Percentiles rank a stretch among this genome's conserved stretches.
phyloP scores from a whole-genome alignment of 2,113 vertebrate genomes.

The Dolichotis patagonum region DNA sequence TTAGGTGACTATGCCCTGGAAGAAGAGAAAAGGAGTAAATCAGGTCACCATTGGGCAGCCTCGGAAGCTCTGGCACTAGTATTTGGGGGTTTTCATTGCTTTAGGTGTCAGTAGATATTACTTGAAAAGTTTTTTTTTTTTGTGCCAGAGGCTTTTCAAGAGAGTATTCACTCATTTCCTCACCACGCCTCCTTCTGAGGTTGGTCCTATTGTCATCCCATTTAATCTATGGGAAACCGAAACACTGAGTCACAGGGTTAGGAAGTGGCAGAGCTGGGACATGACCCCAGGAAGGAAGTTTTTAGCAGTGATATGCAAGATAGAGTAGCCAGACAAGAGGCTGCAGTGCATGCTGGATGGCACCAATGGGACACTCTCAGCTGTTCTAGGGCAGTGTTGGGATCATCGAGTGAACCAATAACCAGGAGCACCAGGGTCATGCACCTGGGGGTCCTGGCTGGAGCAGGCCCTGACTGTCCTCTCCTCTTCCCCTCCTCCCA shows the following conservation, averaged over 20 bases:
- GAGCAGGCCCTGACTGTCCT: constrained; percentile 38
- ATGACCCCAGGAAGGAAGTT: not conserved
- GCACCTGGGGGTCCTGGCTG: not conserved
- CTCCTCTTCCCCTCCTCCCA: constrained; percentile 79
- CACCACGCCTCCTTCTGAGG: not conserved
- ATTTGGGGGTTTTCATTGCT: not conserved
- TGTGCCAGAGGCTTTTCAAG: not conserved
- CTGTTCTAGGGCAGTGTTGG: fast-evolving
- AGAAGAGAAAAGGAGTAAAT: not conserved
- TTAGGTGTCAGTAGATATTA: not conserved
- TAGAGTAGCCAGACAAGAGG: not conserved
- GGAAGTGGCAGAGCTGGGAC: not conserved
- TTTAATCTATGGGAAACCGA: not conserved
- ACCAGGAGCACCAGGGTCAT: not conserved
- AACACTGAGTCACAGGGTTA: not conserved
- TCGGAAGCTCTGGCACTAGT: not conserved
- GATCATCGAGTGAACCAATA: not conserved
- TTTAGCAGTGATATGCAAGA: not conserved
- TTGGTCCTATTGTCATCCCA: not conserved
- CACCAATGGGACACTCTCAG: fast-evolving
- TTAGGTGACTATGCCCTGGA: not conserved
- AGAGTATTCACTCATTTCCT: not conserved
- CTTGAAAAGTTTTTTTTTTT: not conserved
- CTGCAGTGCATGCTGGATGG: fast-evolving
- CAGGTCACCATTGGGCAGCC: fast-evolving